A percentile compares a stretch with the other conserved stretches of the same genome.
Evolutionary conservation across 1,140 invertebrate species (phyloP).

Genomic region (Lepidostoma basale): DNA sequence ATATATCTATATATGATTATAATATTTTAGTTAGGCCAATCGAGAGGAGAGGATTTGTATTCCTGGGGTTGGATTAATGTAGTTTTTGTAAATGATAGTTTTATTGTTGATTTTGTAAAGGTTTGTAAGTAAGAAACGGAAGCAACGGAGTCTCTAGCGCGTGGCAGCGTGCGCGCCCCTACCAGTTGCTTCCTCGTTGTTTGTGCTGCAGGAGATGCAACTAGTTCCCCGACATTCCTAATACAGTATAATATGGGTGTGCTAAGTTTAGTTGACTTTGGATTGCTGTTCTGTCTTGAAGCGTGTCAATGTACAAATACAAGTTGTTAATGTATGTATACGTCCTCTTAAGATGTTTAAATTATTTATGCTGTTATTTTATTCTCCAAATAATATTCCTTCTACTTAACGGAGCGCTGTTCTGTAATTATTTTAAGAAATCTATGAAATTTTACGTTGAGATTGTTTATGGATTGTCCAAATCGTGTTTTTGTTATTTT

Average conservation of each 20-base stretch:
- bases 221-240: constrained; percentile 34
- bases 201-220: neutral
- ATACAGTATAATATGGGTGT: constrained; percentile 17
- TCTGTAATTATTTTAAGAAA: neutral
- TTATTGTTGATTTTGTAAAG: constrained; percentile 39
- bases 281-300: constrained; percentile 21
- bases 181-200: no score
- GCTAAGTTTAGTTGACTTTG: constrained; percentile 31
- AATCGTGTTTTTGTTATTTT: neutral
- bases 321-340: constrained; percentile 6
- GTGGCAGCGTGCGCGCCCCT: no score
- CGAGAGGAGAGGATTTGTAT: constrained; percentile 35
- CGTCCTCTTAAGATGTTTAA: constrained; percentile 2
- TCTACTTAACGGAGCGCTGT: neutral
- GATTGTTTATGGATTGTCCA: neutral
- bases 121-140: constrained; percentile 15
- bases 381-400: neutral
- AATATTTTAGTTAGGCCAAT: constrained; percentile 44
- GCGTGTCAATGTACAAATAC: constrained; percentile 5
- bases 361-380: neutral
- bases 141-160: no score
- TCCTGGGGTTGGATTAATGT: constrained; percentile 38
- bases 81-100: constrained; percentile 39
- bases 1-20: no score
- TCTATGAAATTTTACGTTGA: neutral